Percentiles rank a stretch among this genome's conserved stretches.
These are phyloP conservation scores for Prionailurus bengalensis DNA, from an alignment of 2,113 vertebrate species.

Conservation along the genomic window DNA sequence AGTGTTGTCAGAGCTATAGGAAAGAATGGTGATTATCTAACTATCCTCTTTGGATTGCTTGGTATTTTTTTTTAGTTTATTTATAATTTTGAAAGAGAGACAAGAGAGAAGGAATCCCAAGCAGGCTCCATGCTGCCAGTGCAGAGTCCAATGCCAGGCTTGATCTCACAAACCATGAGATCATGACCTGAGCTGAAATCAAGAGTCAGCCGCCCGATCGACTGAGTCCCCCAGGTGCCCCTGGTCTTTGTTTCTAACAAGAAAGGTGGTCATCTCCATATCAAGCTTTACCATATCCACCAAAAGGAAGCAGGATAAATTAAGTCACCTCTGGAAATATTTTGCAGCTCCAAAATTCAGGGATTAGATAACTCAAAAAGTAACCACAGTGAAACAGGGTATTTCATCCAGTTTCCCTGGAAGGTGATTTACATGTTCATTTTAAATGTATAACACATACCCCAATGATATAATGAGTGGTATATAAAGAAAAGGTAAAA, in stretches of 20 bases:
- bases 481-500: background rate
- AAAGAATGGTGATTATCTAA: background rate
- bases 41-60: background rate
- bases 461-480: background rate
- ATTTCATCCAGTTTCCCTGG: background rate
- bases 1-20: background rate
- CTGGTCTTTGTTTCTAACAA: background rate
- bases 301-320: background rate
- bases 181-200: no score
- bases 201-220: no score
- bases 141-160: no score
- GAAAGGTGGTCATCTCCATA: background rate
- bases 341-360: background rate
- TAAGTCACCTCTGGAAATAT: background rate
- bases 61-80: background rate
- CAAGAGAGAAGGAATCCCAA: no score
- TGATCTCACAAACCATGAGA: no score
- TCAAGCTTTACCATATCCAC: background rate
- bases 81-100: no score
- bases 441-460: background rate
- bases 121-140: no score
- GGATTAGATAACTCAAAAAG: background rate
- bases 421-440: background rate
- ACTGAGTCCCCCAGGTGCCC: no score
- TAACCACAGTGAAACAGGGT: background rate